phyloP scores from a whole-genome alignment of 2,797 vertebrate genomes.

The Cercopithecus diana region DNA sequence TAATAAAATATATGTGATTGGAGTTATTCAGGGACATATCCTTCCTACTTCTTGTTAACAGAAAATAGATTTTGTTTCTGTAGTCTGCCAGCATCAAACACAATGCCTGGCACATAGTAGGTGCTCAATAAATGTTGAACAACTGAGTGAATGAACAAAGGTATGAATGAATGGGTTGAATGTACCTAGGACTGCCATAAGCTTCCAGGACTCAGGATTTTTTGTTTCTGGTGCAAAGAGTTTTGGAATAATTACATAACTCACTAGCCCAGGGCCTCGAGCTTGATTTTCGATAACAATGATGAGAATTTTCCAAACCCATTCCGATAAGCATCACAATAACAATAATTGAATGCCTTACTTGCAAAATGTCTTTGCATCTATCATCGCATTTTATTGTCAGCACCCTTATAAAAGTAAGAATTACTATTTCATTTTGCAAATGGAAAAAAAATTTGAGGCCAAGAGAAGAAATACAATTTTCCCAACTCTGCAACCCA shows the following conservation, averaged over 20 bases:
- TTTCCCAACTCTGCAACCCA: constrained; percentile 9
- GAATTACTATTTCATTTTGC: constrained; percentile 60
- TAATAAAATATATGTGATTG: not conserved
- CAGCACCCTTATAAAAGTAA: constrained; percentile 50
- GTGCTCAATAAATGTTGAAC: not conserved
- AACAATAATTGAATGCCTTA: constrained; percentile 54
- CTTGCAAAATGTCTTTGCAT: constrained; percentile 48
- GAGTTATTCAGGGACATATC: not conserved
- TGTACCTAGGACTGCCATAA: not conserved
- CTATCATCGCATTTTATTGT: constrained; percentile 47
- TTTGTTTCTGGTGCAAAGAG: constrained; percentile 26
- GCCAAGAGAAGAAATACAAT: not conserved
- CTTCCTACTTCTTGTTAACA: not conserved
- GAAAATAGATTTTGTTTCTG: not conserved
- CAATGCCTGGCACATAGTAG: not conserved
- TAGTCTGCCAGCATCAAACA: not conserved
- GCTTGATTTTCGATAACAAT: not conserved
- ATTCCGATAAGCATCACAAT: constrained; percentile 26
- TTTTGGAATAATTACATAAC: constrained; percentile 30
- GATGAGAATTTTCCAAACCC: not conserved
- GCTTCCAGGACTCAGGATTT: not conserved
- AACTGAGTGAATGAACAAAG: not conserved
- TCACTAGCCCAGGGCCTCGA: not conserved
- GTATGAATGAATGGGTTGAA: not conserved
- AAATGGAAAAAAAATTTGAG: constrained; percentile 46